Conservation (phyloP, 2,797 vertebrate species). For the Holocentrus rufus region DNA sequence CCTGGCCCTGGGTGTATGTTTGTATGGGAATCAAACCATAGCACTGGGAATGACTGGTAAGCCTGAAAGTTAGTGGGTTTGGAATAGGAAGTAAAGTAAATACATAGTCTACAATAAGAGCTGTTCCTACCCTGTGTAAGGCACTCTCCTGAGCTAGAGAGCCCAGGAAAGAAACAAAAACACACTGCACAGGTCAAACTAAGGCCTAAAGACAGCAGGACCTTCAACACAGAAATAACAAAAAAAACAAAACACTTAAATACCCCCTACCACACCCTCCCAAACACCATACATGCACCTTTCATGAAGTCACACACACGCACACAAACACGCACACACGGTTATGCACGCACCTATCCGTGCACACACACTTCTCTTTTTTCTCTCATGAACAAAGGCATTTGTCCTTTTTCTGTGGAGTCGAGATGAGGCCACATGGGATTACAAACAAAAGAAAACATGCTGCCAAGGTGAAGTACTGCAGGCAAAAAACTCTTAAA, state of each 20-base stretch:
- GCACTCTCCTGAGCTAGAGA: conserved; percentile 62
- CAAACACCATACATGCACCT: conserved; percentile 33
- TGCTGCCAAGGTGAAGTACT: no score
- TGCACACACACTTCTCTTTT: conserved; percentile 35
- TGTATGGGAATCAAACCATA: conserved; percentile 19
- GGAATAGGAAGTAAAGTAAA: conserved; percentile 27
- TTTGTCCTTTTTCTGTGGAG: conserved; percentile 8
- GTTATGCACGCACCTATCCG: conserved; percentile 23
- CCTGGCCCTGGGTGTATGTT: conserved; percentile 9
- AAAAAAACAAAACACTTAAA: conserved; percentile 30
- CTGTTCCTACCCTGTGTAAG: conserved; percentile 54
- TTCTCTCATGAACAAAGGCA: conserved; percentile 32
- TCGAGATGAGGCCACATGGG: no score
- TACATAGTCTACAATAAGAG: conserved; percentile 27
- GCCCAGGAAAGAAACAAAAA: conserved; percentile 42
- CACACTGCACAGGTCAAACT: conserved; percentile 39
- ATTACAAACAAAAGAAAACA: no score
- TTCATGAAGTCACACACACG: conserved; percentile 29
- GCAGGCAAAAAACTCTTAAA: no score
- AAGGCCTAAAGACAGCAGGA: conserved; percentile 52
- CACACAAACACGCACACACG: conserved; percentile 23
- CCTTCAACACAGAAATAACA: conserved; percentile 44
- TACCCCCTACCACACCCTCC: conserved; percentile 30
- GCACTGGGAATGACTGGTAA: conserved; percentile 38
- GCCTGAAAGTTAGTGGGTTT: conserved; percentile 31